Evolutionary conservation across 2,797 vertebrate species (phyloP), one percentile per base, ranked within the genome.

Genomic region (Pseudomugil tenellus): DNA sequence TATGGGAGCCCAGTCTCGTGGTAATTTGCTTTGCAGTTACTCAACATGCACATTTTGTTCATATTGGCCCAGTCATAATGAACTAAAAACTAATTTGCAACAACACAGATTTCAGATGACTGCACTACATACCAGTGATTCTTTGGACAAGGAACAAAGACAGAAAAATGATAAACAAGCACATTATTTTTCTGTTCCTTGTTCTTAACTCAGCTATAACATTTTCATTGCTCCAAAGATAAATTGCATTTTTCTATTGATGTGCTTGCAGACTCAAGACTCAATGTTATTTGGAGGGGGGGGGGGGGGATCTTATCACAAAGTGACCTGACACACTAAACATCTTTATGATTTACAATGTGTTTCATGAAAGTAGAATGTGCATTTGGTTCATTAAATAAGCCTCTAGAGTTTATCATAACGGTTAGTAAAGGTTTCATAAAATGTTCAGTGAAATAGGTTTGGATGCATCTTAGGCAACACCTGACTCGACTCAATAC

Each of bases 401-500:
- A 21, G 6, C 31, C n/a, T 3, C 48, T 31, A n/a, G n/a, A n/a
- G n/a, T n/a, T n/a, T n/a, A n/a, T n/a, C n/a, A n/a, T n/a, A n/a
- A n/a, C n/a, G n/a, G n/a, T n/a, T n/a, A 31, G 31, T 41, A 32
- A 31, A n/a, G 9, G 19, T 54, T 55, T 62, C 10, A 48, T 56
- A 10, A 56, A 48, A 19, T 28, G 29, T 62, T 55, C 14, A 23
- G 37, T 41, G 13, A 9, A n/a, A 46, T 12, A 13, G 11, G 19
- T 5, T 8, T 4, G 52, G 37, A 58, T 70, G 66, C 68, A 41
- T 58, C 17, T 19, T 54, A 64, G 49, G 60, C 61, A 52, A 23
- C 43, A 46, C 43, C 60, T 61, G 43, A 43, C 39, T 41, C 29
- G 43, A 43, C 39, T 41, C 29, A 54, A 48, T n/a, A 41, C 29